Conservation (phyloP, 2,888 invertebrate genomes). For the Xestia xanthographa region DNA sequence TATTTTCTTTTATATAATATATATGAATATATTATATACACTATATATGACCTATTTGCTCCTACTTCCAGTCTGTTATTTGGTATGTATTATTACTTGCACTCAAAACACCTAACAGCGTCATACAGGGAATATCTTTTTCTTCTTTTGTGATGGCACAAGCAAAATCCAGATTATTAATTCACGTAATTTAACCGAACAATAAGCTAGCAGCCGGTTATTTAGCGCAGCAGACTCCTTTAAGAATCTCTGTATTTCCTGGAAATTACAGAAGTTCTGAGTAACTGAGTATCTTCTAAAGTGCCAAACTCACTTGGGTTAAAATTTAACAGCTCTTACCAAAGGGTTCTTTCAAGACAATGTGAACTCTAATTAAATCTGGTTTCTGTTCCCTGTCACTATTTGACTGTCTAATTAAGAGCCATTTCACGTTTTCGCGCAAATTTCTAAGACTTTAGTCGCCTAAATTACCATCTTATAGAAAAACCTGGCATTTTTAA, state of each 20-base stretch:
- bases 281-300: not conserved
- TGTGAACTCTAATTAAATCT: conserved; percentile 74
- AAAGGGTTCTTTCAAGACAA: conserved; percentile 51
- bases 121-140: not conserved
- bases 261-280: not conserved
- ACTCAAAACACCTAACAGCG: too few species aligned
- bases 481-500: too few species aligned
- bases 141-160: not conserved
- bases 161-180: not conserved
- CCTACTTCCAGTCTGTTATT: too few species aligned
- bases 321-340: not conserved
- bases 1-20: too few species aligned
- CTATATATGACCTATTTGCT: too few species aligned
- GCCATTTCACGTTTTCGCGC: too few species aligned
- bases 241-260: not conserved
- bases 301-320: too few species aligned
- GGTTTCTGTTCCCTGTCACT: conserved; percentile 58
- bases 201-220: not conserved
- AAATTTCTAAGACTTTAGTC: too few species aligned
- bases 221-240: not conserved
- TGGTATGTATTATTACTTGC: too few species aligned
- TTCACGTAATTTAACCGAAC: not conserved
- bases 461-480: too few species aligned
- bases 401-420: conserved; percentile 73
- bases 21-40: too few species aligned